Percentiles rank a stretch among this genome's conserved stretches.
Conservation (phyloP, 2,888 invertebrate genomes). For the Didymodactylos carnosus region DNA sequence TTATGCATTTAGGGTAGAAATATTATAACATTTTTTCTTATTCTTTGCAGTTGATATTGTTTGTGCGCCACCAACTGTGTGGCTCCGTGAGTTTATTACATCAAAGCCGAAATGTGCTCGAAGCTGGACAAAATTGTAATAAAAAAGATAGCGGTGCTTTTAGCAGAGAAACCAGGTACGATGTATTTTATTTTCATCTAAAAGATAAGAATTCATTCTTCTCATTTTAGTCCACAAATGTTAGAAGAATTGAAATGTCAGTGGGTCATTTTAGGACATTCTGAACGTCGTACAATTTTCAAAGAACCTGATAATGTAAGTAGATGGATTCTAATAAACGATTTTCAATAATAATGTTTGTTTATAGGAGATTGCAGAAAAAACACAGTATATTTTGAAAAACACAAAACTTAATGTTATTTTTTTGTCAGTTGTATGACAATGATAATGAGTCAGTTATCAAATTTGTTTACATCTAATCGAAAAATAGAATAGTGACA, state of each 20-base stretch:
- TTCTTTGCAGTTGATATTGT: neutral
- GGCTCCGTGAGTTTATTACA: constrained; percentile 38
- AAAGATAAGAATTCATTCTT: neutral
- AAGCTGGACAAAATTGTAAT: constrained; percentile 84
- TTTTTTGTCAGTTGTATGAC: no score
- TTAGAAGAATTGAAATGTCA: constrained; percentile 66
- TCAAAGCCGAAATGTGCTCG: constrained; percentile 48
- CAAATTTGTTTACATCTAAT: no score
- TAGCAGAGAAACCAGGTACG: constrained; percentile 64
- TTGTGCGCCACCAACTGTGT: constrained; percentile 59
- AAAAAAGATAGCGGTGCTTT: constrained; percentile 77
- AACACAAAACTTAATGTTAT: no score
- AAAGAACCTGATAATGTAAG: constrained; percentile 60
- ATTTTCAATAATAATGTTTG: no score
- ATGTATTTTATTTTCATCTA: no score
- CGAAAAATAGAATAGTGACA: no score
- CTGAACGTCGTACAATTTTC: constrained; percentile 81
- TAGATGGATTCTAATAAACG: no score
- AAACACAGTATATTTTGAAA: no score
- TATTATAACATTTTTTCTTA: no score
- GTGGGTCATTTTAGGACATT: constrained; percentile 94
- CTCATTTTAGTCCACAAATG: constrained; percentile 61
- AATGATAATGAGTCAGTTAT: no score
- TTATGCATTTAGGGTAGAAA: no score
- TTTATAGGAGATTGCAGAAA: no score